These are phyloP conservation scores for Antedon mediterranea DNA, from an alignment of 53 echinoderm and acorn worm species.

Conservation along the genomic window DNA sequence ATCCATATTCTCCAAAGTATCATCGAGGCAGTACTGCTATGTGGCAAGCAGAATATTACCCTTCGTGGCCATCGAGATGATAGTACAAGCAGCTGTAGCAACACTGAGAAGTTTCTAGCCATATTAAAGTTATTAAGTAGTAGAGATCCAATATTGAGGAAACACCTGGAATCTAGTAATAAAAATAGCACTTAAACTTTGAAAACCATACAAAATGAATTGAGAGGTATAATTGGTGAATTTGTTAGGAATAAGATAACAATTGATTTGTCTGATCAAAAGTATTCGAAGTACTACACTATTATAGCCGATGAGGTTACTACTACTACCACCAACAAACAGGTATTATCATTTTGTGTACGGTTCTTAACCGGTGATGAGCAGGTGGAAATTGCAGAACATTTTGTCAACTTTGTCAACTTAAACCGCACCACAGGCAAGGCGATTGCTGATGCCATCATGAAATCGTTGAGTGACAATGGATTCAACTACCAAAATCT, in stretches of 20 bases:
- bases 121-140: constrained; percentile 3
- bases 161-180: constrained; percentile 5
- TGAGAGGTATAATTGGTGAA: neutral
- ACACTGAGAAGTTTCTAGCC: constrained; percentile 18
- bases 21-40: constrained; percentile 7
- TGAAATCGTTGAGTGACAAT: neutral
- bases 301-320: constrained; percentile 18
- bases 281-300: constrained; percentile 5
- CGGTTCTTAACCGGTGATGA: constrained; percentile 2
- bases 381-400: neutral
- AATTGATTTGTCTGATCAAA: neutral
- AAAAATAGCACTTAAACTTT: constrained; percentile 12
- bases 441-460: constrained; percentile 13
- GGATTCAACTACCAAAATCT: constrained; percentile 10
- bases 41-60: constrained; percentile 9
- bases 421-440: constrained; percentile 6
- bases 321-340: constrained; percentile 9
- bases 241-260: constrained; percentile 2
- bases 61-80: constrained; percentile 18
- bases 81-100: neutral
- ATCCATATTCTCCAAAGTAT: constrained; percentile 6
- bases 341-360: constrained; percentile 11
- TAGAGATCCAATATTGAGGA: constrained; percentile 3
- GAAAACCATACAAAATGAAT: constrained; percentile 14
- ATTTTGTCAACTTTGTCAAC: constrained; percentile 10